These are phyloP conservation scores for Lysandra coridon DNA, from an alignment of 2,888 invertebrate species.

Conservation along the genomic window DNA sequence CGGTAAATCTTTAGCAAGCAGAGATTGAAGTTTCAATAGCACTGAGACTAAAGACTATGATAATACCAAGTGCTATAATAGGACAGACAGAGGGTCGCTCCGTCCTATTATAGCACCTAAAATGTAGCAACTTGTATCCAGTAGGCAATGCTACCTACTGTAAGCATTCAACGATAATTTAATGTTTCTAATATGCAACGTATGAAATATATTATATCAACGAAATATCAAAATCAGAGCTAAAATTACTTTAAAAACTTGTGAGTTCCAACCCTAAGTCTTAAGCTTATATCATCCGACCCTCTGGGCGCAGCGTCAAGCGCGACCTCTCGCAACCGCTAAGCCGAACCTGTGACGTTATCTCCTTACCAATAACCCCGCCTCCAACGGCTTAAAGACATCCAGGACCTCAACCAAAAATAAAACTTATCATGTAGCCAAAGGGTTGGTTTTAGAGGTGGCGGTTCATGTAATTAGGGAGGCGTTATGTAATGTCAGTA, in stretches of 20 bases:
- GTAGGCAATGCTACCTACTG: too few species aligned
- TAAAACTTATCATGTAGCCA: not conserved
- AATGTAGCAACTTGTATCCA: too few species aligned
- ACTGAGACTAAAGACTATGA: too few species aligned
- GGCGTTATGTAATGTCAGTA: too few species aligned
- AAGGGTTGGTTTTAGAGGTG: not conserved
- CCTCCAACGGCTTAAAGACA: conserved; percentile 28
- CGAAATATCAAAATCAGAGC: not conserved
- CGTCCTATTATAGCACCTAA: too few species aligned
- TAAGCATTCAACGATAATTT: too few species aligned
- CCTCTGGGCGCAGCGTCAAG: conserved; percentile 71
- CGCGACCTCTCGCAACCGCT: conserved; percentile 70
- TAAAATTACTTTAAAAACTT: not conserved
- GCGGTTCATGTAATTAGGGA: not conserved
- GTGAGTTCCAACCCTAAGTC: conserved; percentile 55
- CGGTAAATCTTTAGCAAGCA: too few species aligned
- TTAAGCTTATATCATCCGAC: conserved; percentile 61
- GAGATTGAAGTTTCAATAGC: too few species aligned
- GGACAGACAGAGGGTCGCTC: too few species aligned
- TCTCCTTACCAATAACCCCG: conserved; percentile 50
- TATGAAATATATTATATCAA: too few species aligned
- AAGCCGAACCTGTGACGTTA: conserved; percentile 73
- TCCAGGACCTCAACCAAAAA: not conserved
- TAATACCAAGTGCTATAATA: too few species aligned
- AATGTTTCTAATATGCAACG: too few species aligned